These are phyloP conservation scores for Linepithema humile DNA, from an alignment of 1,140 invertebrate species.

Conservation along the genomic window DNA sequence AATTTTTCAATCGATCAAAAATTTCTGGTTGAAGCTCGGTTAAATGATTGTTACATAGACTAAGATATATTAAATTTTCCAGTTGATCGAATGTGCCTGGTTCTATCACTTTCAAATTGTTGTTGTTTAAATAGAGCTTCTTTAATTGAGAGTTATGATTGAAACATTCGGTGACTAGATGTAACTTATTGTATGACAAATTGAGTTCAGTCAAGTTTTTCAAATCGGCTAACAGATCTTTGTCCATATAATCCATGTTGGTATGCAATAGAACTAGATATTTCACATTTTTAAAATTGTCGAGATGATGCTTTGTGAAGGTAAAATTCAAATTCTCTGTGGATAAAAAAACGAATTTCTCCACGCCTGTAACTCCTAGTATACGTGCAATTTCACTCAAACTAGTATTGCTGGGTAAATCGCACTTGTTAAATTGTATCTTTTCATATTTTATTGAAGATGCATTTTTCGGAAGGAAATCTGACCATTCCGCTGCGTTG, in stretches of 20 bases:
- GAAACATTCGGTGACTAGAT: conserved; percentile 71
- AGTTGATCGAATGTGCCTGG: conserved; percentile 86
- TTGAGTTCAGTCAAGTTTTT: conserved; percentile 86
- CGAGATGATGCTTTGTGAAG: conserved; percentile 84
- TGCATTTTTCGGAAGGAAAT: conserved; percentile 54
- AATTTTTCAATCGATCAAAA: conserved; percentile 87
- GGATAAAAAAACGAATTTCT: conserved; percentile 83
- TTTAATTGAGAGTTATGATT: conserved; percentile 83
- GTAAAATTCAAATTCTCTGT: conserved; percentile 83
- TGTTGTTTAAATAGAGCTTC: conserved; percentile 87
- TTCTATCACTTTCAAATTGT: conserved; percentile 85
- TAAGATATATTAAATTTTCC: conserved; percentile 85
- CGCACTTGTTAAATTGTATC: conserved; percentile 67
- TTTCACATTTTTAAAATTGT: conserved; percentile 83
- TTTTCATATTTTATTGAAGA: conserved; percentile 2
- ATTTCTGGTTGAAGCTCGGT: conserved; percentile 85
- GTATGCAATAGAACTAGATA: conserved; percentile 83
- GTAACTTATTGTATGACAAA: conserved; percentile 86
- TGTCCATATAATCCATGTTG: conserved; percentile 84
- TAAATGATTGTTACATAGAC: conserved; percentile 87
- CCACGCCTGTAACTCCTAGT: conserved; percentile 81
- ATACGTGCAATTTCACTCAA: conserved; percentile 67
- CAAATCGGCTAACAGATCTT: conserved; percentile 86
- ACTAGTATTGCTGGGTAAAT: conserved; percentile 69
- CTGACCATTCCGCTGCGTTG: conserved; percentile 59